A percentile compares a stretch with the other conserved stretches of the same genome.
Evolutionary conservation across 2,797 vertebrate genomes (phyloP).

Genomic region (Parambassis ranga): DNA sequence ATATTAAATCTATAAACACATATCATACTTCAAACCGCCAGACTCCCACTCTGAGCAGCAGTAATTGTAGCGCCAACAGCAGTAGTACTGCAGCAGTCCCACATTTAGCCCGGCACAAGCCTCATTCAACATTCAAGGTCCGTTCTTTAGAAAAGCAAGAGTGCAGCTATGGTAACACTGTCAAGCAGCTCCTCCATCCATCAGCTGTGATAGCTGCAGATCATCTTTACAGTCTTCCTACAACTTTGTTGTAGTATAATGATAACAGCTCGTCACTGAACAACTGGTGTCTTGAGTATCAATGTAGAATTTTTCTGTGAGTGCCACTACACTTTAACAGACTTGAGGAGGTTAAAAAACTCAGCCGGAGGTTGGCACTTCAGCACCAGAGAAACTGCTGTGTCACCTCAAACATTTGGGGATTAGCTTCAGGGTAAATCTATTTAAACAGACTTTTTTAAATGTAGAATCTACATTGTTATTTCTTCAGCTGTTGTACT

Average conservation of each 20-base stretch:
- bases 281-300: not conserved
- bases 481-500: no score
- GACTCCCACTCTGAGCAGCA: not conserved
- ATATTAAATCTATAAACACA: no score
- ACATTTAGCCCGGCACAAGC: slow-evolving; percentile 9
- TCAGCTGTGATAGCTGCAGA: slow-evolving; percentile 13
- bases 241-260: slow-evolving; percentile 3
- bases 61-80: not conserved
- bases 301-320: slow-evolving; percentile 8
- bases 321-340: not conserved
- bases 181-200: slow-evolving; percentile 23
- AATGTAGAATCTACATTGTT: not conserved
- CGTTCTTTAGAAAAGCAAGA: slow-evolving; percentile 37
- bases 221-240: not conserved
- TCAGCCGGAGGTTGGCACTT: slow-evolving; percentile 16
- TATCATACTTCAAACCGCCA: not conserved
- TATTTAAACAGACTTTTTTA: not conserved
- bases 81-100: not conserved
- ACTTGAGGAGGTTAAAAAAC: slow-evolving; percentile 1
- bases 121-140: slow-evolving; percentile 48
- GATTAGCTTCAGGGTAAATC: not conserved
- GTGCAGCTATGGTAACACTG: slow-evolving; percentile 28
- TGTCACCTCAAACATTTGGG: slow-evolving; percentile 27
- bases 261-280: slow-evolving; percentile 10
- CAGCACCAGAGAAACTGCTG: slow-evolving; percentile 8